These are phyloP conservation scores for Drosophila diplacantha DNA, from an alignment of 2,888 invertebrate genomes.

Conservation along the genomic window DNA sequence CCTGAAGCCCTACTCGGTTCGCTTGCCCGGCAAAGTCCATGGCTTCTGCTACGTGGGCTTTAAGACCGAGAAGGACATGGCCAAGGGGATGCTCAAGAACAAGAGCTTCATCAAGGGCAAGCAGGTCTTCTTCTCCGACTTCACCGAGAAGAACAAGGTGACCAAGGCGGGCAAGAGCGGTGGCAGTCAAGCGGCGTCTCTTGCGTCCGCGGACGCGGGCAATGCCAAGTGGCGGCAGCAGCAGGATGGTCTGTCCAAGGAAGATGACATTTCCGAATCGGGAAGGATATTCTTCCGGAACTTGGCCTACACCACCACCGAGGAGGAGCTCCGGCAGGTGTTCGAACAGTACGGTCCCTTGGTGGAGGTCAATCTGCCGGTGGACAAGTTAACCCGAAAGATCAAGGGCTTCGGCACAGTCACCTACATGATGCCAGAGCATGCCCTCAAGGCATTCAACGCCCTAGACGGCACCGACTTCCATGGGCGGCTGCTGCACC, in stretches of 20 bases:
- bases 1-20: slow-evolving; percentile 86
- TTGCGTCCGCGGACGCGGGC: slow-evolving; percentile 19
- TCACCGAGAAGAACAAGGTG: slow-evolving; percentile 78
- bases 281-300: slow-evolving; percentile 96
- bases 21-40: slow-evolving; percentile 86
- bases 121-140: slow-evolving; percentile 80
- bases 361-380: slow-evolving; percentile 91
- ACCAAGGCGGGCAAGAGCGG: slow-evolving; percentile 64
- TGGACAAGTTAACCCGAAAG: slow-evolving; percentile 88
- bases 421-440: slow-evolving; percentile 95
- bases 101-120: slow-evolving; percentile 90
- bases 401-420: slow-evolving; percentile 94
- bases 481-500: slow-evolving; percentile 94
- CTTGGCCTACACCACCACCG: slow-evolving; percentile 90
- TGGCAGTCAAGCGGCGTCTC: slow-evolving; percentile 2
- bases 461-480: slow-evolving; percentile 94
- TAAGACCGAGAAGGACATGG: slow-evolving; percentile 87
- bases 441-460: slow-evolving; percentile 92
- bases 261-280: slow-evolving; percentile 91
- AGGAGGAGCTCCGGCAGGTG: slow-evolving; percentile 88
- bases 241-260: slow-evolving; percentile 82
- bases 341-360: slow-evolving; percentile 93
- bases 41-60: slow-evolving; percentile 96
- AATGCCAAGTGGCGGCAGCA: slow-evolving; percentile 82
- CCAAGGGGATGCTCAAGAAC: slow-evolving; percentile 88